Conservation (phyloP, 2,888 invertebrate species). For the Agelastica alni region DNA sequence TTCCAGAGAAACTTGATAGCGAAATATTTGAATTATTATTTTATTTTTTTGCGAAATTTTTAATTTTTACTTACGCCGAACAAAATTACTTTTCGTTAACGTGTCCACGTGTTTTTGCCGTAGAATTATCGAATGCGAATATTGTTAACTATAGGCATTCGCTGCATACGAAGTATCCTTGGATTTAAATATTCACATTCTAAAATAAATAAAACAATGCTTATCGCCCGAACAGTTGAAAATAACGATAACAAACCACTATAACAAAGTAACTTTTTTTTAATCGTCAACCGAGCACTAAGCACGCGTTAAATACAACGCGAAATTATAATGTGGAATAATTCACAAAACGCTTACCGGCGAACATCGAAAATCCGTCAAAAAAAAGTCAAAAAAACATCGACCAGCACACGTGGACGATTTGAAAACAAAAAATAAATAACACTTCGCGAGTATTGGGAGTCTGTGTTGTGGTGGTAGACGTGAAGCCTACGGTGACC, state of each 20-base stretch:
- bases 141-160: not conserved
- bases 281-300: slow-evolving; percentile 1
- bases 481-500: slow-evolving; percentile 13
- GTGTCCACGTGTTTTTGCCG: too few species aligned
- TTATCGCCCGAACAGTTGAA: slow-evolving; percentile 11
- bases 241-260: slow-evolving; percentile 4
- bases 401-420: slow-evolving; percentile 14
- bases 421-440: slow-evolving; percentile 17
- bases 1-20: too few species aligned
- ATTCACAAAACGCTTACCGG: not conserved
- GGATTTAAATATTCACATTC: not conserved
- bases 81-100: too few species aligned
- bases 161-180: slow-evolving; percentile 4
- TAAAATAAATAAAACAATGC: not conserved
- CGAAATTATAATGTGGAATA: not conserved
- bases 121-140: too few species aligned
- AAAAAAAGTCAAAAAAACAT: not conserved
- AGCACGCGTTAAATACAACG: too few species aligned
- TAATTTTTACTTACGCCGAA: too few species aligned
- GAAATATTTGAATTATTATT: too few species aligned
- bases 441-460: too few species aligned
- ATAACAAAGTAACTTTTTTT: not conserved
- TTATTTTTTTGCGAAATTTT: too few species aligned
- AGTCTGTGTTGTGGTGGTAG: slow-evolving; percentile 11
- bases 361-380: not conserved